Percentiles rank a stretch among this genome's conserved stretches.
Evolutionary conservation across 2,797 vertebrate genomes (phyloP).

Genomic region (Diplodus puntazzo): DNA sequence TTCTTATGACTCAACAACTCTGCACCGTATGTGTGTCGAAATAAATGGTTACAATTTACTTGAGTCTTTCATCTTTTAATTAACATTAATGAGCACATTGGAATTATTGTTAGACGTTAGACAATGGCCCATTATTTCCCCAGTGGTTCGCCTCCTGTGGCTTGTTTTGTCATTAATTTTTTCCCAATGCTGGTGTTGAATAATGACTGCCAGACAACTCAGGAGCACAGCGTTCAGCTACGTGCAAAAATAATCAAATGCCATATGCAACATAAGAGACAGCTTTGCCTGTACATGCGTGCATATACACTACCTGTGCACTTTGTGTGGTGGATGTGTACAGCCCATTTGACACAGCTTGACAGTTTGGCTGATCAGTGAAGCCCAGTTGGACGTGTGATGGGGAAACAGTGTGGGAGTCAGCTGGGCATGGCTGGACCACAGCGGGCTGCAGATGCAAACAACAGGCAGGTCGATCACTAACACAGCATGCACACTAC

Average conservation of each 20-base stretch:
- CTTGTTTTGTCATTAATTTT: conserved; percentile 45
- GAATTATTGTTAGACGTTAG: conserved; percentile 35
- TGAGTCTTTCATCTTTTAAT: conserved; percentile 61
- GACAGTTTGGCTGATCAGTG: conserved; percentile 77
- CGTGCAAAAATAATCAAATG: background rate
- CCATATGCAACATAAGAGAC: background rate
- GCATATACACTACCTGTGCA: conserved; percentile 80
- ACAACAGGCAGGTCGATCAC: conserved; percentile 53
- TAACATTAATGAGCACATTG: conserved; percentile 50
- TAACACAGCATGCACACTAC: conserved; percentile 20
- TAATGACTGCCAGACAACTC: conserved; percentile 27
- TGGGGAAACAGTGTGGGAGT: conserved; percentile 80
- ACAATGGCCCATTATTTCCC: conserved; percentile 47
- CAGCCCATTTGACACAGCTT: conserved; percentile 84
- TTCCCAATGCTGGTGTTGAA: conserved; percentile 24
- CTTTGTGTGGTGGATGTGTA: conserved; percentile 71
- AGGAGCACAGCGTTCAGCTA: conserved; percentile 19
- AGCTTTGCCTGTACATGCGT: background rate
- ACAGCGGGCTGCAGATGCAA: conserved; percentile 72
- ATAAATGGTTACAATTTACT: conserved; percentile 48
- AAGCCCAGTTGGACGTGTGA: conserved; percentile 86
- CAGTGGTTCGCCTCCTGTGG: conserved; percentile 31
- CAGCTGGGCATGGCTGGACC: conserved; percentile 77
- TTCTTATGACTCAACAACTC: conserved; percentile 45
- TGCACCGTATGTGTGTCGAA: conserved; percentile 20